Base-by-base conservation (phyloP, 1,140 invertebrate genomes). In the Grapholita molesta region DNA sequence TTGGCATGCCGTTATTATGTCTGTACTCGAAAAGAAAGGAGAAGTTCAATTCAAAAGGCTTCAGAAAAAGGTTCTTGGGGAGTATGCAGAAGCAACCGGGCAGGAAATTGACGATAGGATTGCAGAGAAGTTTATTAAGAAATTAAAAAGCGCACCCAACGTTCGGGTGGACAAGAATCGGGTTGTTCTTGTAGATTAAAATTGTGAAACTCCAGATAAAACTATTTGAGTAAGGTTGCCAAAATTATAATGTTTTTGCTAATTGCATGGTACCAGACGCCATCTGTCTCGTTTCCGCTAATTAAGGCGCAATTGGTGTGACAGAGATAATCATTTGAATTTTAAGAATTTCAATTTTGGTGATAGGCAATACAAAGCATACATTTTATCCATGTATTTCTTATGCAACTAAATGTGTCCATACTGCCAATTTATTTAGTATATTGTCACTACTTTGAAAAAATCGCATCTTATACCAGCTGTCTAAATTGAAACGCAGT, bases 41-140 rank as follows among this genome's bases (percentile, higher is more conserved):
- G 89, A 91, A 67, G 42, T 91, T 25, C 88, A 84, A 18, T 91
- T 91, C 66, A 91, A 91, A 76, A 74, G 89, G 12, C 69, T 91
- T 48, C 89, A 91, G 57, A 91, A 91, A 76, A 91, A 90, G 74
- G 88, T 91, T 65, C 68, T 91, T 4, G 74, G 77, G 33, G 89
- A 89, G 71, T 91, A 89, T 70, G 70, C 76, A n/a, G 87, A 91
- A 66, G 78, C 76, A 25, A 89, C 87, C n/a, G 89, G 88, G 6
- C 68, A 73, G 73, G 87, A 89, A 15, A 82, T 90, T 3, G 88
- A 91, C 77, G 89, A 91, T 69, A 85, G 89, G 68, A 91, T 91
- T 78, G 89, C 88, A 66, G 89, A 91, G 65, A 91, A 91, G 69
- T 91, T 91, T 82, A 90, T 90, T 33, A 91, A 91, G 42, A 91